phyloP scores from a whole-genome alignment of 2,113 vertebrate genomes.

The Phasianus colchicus region DNA sequence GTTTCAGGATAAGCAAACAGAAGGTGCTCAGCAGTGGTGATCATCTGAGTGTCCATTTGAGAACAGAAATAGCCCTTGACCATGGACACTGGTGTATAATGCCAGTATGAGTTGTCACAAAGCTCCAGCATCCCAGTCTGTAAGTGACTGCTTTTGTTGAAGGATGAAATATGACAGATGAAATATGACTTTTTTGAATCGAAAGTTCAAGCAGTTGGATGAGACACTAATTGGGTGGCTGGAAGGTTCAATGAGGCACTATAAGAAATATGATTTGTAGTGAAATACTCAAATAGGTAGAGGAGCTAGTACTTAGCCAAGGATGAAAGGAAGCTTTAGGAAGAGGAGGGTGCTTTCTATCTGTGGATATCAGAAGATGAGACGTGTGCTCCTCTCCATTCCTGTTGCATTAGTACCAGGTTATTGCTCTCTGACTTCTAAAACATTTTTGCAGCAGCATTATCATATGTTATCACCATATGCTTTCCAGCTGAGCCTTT shows the following conservation, averaged over 20 bases:
- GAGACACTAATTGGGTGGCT: not conserved
- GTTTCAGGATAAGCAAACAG: not conserved
- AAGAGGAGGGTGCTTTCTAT: not conserved
- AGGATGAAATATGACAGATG: not conserved
- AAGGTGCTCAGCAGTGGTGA: not conserved
- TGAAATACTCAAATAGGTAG: not conserved
- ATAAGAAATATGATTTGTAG: not conserved
- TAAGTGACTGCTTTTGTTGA: not conserved
- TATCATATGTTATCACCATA: not conserved
- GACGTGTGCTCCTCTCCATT: not conserved
- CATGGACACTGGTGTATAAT: not conserved
- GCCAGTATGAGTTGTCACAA: not conserved
- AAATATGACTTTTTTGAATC: not conserved
- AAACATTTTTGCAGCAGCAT: not conserved
- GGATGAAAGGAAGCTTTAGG: not conserved
- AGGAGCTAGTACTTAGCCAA: not conserved
- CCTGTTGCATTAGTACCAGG: not conserved
- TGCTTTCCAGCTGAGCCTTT: not conserved
- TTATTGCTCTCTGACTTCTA: not conserved
- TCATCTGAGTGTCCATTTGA: not conserved
- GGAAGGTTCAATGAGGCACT: not conserved
- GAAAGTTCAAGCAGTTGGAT: not conserved
- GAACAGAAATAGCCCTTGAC: not conserved
- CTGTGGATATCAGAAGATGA: not conserved
- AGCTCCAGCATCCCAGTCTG: not conserved